Evolutionary conservation across 2,888 invertebrate genomes (phyloP), one percentile per base, ranked within the genome.

Genomic region (Melieria picta): DNA sequence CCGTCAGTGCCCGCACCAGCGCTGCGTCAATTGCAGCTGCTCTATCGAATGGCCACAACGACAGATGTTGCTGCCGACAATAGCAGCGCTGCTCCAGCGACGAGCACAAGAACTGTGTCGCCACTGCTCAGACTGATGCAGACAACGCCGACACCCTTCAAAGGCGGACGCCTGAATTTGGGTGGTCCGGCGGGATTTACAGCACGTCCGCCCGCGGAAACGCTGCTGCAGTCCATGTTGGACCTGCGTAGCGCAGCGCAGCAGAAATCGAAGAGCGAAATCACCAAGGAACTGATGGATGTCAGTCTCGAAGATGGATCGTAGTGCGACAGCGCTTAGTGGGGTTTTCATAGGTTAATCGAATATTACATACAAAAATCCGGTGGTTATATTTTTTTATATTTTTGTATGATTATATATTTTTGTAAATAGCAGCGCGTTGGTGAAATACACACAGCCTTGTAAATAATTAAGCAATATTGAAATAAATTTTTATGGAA

Each of bases 261-360:
- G 67, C 72, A 43, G 58, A 87, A 78, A 86, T 89, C 80, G 76
- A 88, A 42, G 84, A 77, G 87, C 76, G 89, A 89, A 82, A 89
- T 91, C 9, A 90, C 90, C 6, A 89, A 88, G 66, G 90, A 91
- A 75, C 79, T 91, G 47, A 90, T 90, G 72, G 89, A 91, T 77
- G 90, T 91, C 3, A 89, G 89, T 79, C 81, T 90, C 78, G 89
- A 89, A 80, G 72, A 70, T 68, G 74, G 60, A 11, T 9, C 76
- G 46, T 77, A 60, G 74, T 43, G 42, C 50, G 4, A 9, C 4
- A 9, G 16, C n/a, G 10, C 3, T 57, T 4, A 63, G 13, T 47
- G 30, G 30, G 30, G 30, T 13, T 61, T 5, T 61, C 7, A 46
- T 45, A 42, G 13, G 9, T 16, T 7, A 7, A 60, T n/a, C 13